Evolutionary conservation across 1,140 invertebrate species (phyloP).

Genomic region (Philopotamus ludificatus): DNA sequence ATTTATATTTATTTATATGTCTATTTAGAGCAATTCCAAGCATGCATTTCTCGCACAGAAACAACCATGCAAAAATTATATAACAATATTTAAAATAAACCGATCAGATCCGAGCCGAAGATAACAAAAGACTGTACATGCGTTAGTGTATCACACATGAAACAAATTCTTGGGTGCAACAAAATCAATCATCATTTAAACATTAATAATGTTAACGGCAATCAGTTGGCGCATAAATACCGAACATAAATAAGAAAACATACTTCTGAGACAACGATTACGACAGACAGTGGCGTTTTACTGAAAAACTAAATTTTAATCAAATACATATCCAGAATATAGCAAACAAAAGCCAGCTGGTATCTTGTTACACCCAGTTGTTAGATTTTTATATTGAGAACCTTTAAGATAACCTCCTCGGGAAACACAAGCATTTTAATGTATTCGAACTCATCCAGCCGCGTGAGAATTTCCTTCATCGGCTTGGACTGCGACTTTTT

Average conservation of each 20-base stretch:
- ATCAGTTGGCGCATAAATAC: too few relatives aligned
- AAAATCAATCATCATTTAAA: slow-evolving; percentile 21
- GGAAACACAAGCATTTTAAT: slow-evolving; percentile 91
- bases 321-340: neutral
- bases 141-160: neutral
- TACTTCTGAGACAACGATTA: too few relatives aligned
- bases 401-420: slow-evolving; percentile 92
- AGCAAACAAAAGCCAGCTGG: slow-evolving; percentile 8
- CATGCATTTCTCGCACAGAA: too few relatives aligned
- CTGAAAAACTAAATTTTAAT: neutral
- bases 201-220: neutral
- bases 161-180: slow-evolving; percentile 37
- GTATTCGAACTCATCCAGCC: slow-evolving; percentile 94
- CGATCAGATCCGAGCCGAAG: too few relatives aligned
- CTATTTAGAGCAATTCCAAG: too few relatives aligned
- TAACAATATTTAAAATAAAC: too few relatives aligned
- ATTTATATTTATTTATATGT: too few relatives aligned
- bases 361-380: slow-evolving; percentile 42
- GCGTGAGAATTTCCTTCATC: slow-evolving; percentile 95
- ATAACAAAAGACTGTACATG: too few relatives aligned
- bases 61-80: too few relatives aligned
- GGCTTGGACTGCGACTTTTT: slow-evolving; percentile 98
- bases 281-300: too few relatives aligned
- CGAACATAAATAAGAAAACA: too few relatives aligned
- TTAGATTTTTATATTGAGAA: slow-evolving; percentile 48